Conservation (phyloP, 2,113 vertebrate species). For the Pungitius pungitius region DNA sequence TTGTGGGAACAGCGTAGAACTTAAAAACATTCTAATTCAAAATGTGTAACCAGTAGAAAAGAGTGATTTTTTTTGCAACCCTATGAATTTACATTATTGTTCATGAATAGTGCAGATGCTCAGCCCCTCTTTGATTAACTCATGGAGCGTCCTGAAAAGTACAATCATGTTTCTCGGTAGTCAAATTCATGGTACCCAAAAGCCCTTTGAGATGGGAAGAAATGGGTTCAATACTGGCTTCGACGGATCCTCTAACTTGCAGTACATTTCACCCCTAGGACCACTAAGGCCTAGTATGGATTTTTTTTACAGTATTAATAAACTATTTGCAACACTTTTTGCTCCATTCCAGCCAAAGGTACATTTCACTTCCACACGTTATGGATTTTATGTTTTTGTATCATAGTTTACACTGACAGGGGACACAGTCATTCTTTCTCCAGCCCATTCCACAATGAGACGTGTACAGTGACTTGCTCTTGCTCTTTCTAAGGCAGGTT, state of each 20-base stretch:
- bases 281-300: conserved; percentile 14
- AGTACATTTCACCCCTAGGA: conserved; percentile 3
- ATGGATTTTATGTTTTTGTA: not conserved
- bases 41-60: conserved; percentile 3
- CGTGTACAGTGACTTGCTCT: not conserved
- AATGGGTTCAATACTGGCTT: conserved; percentile 5
- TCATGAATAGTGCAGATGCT: not conserved
- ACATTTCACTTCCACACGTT: not conserved
- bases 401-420: conserved; percentile 18
- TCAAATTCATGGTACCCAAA: conserved; percentile 18
- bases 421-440: not conserved
- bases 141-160: not conserved
- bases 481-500: conserved; percentile 33
- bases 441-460: not conserved
- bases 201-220: not conserved
- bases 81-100: not conserved
- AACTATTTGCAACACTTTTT: conserved; percentile 5
- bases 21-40: conserved; percentile 44
- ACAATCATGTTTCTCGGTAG: not conserved
- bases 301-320: conserved; percentile 12
- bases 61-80: not conserved
- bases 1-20: conserved; percentile 10
- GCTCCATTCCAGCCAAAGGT: conserved; percentile 1
- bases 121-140: not conserved
- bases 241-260: conserved; percentile 17